Evolutionary conservation across 1,140 invertebrate species (phyloP).

Genomic region (Triops cancriformis): DNA sequence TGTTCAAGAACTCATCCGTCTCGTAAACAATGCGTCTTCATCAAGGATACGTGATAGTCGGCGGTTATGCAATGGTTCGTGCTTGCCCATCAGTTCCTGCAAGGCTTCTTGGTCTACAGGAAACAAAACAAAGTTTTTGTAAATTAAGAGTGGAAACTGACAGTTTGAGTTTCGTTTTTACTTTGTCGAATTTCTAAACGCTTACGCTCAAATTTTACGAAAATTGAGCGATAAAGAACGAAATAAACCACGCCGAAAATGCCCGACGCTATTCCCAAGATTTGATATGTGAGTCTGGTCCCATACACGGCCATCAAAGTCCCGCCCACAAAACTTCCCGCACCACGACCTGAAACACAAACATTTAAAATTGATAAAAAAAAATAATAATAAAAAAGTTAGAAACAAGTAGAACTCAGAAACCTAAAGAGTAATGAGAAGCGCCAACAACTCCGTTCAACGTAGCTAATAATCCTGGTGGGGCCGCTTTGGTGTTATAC

Average conservation of each 20-base stretch:
- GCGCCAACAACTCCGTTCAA: conserved; percentile 71
- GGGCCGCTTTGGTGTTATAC: conserved; percentile 68
- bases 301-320: conserved; percentile 61
- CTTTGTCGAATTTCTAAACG: conserved; percentile 15
- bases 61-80: background rate
- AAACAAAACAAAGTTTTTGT: too few species aligned
- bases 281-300: conserved; percentile 60
- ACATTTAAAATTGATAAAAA: conserved; percentile 8
- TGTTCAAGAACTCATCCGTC: background rate
- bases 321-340: conserved; percentile 70
- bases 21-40: conserved; percentile 4
- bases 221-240: conserved; percentile 59
- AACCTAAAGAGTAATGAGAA: conserved; percentile 71
- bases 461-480: conserved; percentile 67
- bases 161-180: background rate
- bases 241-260: conserved; percentile 58
- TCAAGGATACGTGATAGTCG: background rate
- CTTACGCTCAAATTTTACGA: conserved; percentile 43
- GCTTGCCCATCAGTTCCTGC: background rate
- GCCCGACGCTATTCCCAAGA: conserved; percentile 62
- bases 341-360: conserved; percentile 51
- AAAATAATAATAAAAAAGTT: conserved; percentile 14
- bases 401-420: conserved; percentile 25
- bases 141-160: background rate
- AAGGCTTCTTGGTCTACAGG: background rate